Base-by-base conservation (phyloP, 1,140 invertebrate species). In the Trichonephila clavata region DNA sequence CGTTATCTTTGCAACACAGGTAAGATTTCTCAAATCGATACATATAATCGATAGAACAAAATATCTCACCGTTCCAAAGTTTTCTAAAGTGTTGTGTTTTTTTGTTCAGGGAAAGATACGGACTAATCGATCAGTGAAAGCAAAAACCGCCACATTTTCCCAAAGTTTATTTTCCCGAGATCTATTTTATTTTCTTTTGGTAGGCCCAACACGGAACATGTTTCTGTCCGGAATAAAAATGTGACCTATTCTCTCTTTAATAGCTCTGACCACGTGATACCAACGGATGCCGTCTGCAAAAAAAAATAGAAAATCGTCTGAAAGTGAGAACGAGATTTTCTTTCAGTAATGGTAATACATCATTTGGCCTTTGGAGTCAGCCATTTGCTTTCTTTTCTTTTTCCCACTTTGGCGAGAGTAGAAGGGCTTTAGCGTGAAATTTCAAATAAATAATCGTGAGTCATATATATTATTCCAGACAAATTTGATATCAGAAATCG, bases 311-410 rank as follows among this genome's bases (percentile, higher is more conserved):
- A 77, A 77, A 39, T 39, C 71, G 71, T 77, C 71, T 77, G 71
- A 77, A 77, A 77, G 71, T 77, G 71, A 83, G 81, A 59, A 83
- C 21, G 81, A 83, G 81, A 83, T 83, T 83, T 59, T 59, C 50
- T 83, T 59, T 83, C 81, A 83, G 81, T 83, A 83, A 83, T 83
- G 81, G 81, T 20, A 50, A 83, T 83, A 83, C 81, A 83, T 83
- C 39, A 83, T 83, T 83, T 83, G 50, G 50, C 81, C 81, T 57
- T 83, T 83, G 43, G 57, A 77, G 81, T 83, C 81, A 43, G 18
- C 81, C 39, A 83, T 83, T 83, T 83, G 50, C 50, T 83, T 77
- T 77, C 32, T 18, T 77, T 77, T 39, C 32, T 77, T 39, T 77
- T 18, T 16, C 6, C 71, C 71, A 77, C 71, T 77, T 77, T 77